Evolutionary conservation across 2,888 invertebrate genomes (phyloP).

Genomic region (Hoplodrina ambigua): DNA sequence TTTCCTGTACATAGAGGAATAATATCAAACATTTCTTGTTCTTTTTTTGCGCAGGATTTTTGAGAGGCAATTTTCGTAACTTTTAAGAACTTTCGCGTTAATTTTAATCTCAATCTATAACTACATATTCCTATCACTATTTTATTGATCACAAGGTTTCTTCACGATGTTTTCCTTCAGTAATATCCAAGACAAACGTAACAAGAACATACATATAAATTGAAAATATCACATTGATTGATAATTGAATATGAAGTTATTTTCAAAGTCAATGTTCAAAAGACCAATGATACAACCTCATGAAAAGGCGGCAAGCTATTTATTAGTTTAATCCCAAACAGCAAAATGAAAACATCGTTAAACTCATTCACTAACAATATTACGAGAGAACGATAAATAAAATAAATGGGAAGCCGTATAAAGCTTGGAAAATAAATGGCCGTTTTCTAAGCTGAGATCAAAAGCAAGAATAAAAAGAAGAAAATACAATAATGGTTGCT

Average conservation of each 20-base stretch:
- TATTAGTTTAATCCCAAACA: conserved; percentile 4
- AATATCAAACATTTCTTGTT: background rate
- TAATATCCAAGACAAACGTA: too few relatives aligned
- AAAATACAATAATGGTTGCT: background rate
- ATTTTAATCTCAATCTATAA: too few relatives aligned
- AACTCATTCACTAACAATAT: background rate
- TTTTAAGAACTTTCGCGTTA: too few relatives aligned
- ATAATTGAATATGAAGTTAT: too few relatives aligned
- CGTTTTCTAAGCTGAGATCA: background rate
- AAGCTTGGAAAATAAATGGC: background rate
- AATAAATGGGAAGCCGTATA: conserved; percentile 1
- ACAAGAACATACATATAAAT: too few relatives aligned
- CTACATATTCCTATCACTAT: too few relatives aligned
- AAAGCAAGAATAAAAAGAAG: background rate
- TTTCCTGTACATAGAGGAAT: background rate
- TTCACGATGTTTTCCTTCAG: too few relatives aligned
- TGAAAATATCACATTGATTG: too few relatives aligned
- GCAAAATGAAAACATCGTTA: conserved; percentile 4
- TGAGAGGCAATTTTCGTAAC: too few relatives aligned
- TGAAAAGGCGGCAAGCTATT: conserved; percentile 5
- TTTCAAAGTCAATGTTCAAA: conserved; percentile 16
- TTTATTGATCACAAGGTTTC: too few relatives aligned
- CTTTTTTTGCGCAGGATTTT: background rate
- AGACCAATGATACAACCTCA: conserved; percentile 3
- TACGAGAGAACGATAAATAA: conserved; percentile 4